These are phyloP conservation scores for Mobula birostris DNA, from an alignment of 2,113 vertebrate species.

Conservation along the genomic window DNA sequence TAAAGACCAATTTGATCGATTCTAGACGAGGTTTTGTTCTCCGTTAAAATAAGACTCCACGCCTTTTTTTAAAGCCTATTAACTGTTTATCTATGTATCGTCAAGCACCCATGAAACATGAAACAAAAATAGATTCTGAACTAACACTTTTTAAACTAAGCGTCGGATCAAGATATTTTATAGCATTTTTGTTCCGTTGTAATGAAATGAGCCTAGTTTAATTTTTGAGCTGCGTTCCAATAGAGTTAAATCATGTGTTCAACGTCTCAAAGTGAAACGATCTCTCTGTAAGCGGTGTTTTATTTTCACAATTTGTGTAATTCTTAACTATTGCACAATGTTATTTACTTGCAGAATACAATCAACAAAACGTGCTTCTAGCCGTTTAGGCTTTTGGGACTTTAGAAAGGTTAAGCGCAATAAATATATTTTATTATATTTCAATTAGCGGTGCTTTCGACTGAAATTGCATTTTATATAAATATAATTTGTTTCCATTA, in stretches of 20 bases:
- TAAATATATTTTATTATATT: neutral
- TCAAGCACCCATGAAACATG: neutral
- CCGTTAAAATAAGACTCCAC: neutral
- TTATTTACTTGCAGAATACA: neutral
- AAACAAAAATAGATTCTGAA: neutral
- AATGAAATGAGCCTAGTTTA: neutral
- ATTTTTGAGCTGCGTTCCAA: neutral
- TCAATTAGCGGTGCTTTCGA: neutral
- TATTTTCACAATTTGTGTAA: neutral
- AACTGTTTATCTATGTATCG: constrained; percentile 2
- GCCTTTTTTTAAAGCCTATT: constrained; percentile 10
- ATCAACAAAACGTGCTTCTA: neutral
- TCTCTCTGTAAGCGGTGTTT: neutral
- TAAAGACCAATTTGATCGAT: constrained; percentile 33
- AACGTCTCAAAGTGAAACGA: neutral
- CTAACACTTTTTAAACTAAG: neutral
- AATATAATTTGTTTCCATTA: neutral
- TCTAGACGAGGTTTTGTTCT: constrained; percentile 11
- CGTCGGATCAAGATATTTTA: neutral
- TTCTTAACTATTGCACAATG: neutral
- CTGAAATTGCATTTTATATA: neutral
- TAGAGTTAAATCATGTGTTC: no score
- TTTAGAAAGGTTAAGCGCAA: neutral
- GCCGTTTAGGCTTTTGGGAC: neutral
- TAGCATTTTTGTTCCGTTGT: neutral